These are phyloP conservation scores for Trachelus iudaicus DNA, from an alignment of 2,888 invertebrate genomes.

Conservation along the genomic window DNA sequence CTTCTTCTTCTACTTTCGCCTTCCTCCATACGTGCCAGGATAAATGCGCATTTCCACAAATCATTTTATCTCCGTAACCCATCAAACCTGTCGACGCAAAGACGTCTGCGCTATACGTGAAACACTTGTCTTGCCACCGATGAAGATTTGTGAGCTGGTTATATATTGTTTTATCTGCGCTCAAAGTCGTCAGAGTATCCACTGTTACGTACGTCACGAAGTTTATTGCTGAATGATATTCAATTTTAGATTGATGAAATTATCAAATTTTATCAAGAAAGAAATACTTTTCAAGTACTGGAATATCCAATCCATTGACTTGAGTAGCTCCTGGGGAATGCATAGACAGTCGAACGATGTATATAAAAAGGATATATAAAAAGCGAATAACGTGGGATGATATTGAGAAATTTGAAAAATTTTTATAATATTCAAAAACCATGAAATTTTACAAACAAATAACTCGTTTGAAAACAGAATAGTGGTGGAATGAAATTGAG, in stretches of 20 bases:
- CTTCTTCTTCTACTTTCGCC: not conserved
- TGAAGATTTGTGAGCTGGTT: not conserved
- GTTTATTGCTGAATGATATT: not conserved
- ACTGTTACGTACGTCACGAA: not conserved
- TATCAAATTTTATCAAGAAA: not conserved
- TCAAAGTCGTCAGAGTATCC: not conserved
- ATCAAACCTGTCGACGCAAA: not conserved
- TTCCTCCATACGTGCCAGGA: not conserved
- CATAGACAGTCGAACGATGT: too few relatives aligned
- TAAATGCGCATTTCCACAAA: not conserved
- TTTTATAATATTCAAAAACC: too few relatives aligned
- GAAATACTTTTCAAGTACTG: not conserved
- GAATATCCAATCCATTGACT: not conserved
- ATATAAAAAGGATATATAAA: too few relatives aligned
- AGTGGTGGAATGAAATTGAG: too few relatives aligned
- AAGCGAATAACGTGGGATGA: too few relatives aligned
- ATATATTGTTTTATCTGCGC: not conserved
- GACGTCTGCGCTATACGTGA: not conserved
- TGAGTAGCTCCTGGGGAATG: not conserved
- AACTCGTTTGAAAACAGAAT: too few relatives aligned
- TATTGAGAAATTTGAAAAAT: too few relatives aligned
- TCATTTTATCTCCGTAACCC: not conserved
- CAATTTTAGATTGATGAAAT: not conserved
- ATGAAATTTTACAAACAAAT: too few relatives aligned
- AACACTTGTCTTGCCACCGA: not conserved